phyloP scores from a whole-genome alignment of 1,140 invertebrate species.

The Campoletis sonorensis region DNA sequence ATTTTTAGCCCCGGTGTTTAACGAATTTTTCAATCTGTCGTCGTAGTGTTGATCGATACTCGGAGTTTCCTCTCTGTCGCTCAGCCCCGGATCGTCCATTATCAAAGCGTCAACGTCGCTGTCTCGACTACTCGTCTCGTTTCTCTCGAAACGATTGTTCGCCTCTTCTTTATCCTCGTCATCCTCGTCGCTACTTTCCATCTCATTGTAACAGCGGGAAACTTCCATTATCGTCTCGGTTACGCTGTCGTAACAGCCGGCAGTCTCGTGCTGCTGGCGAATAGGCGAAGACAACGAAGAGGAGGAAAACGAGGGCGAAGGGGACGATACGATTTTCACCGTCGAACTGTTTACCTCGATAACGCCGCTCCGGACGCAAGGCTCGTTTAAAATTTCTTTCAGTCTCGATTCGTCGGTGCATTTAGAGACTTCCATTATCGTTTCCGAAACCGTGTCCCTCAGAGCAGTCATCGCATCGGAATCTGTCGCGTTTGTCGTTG shows the following conservation, averaged over 20 bases:
- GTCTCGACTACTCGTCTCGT: conserved; percentile 14
- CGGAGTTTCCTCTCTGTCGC: conserved; percentile 3
- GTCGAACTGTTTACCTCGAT: conserved; percentile 10
- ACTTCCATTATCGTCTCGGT: conserved; percentile 68
- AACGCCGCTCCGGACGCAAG: background rate
- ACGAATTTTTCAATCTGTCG: conserved; percentile 26
- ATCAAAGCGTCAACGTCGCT: conserved; percentile 28
- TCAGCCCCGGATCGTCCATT: conserved; percentile 18
- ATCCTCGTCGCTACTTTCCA: conserved; percentile 41
- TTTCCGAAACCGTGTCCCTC: conserved; percentile 69
- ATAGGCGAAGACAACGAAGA: background rate
- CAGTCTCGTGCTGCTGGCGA: background rate
- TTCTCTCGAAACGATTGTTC: background rate
- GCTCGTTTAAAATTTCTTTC: conserved; percentile 31
- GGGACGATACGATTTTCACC: conserved; percentile 24
- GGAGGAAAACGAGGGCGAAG: conserved; percentile 14
- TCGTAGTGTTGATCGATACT: conserved; percentile 19
- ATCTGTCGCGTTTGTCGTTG: background rate
- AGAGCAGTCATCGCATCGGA: conserved; percentile 34
- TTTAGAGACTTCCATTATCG: conserved; percentile 72
- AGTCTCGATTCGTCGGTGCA: conserved; percentile 54
- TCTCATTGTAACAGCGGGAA: conserved; percentile 57
- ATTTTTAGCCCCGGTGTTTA: conserved; percentile 2
- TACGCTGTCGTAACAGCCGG: conserved; percentile 58
- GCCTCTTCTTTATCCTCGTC: background rate